These are phyloP conservation scores for Conomelus anceps DNA, from an alignment of 2,888 invertebrate species.

Conservation along the genomic window DNA sequence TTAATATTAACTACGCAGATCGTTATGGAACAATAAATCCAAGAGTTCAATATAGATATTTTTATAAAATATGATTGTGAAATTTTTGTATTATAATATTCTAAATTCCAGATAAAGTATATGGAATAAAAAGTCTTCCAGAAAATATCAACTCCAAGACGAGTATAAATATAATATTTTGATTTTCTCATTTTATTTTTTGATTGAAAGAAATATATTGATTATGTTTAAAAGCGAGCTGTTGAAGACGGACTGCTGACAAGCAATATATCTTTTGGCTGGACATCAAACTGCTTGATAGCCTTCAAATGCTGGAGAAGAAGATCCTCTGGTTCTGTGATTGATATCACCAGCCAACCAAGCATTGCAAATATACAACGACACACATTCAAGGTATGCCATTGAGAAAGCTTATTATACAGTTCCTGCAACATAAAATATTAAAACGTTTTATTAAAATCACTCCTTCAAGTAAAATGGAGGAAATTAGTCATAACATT, in stretches of 20 bases:
- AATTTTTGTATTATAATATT: no score
- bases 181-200: not conserved
- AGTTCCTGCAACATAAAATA: slow-evolving; percentile 10
- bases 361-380: slow-evolving; percentile 21
- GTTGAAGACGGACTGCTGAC: not conserved
- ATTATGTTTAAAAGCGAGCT: not conserved
- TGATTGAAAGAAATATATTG: not conserved
- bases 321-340: slow-evolving; percentile 16
- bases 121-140: not conserved
- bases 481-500: no score
- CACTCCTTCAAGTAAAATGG: no score
- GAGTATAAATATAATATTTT: not conserved
- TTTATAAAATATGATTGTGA: not conserved
- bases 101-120: no score
- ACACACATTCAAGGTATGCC: slow-evolving; percentile 18
- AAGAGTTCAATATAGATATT: not conserved
- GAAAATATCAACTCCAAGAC: not conserved
- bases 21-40: no score
- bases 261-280: slow-evolving; percentile 1
- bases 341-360: slow-evolving; percentile 21
- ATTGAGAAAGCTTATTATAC: slow-evolving; percentile 6
- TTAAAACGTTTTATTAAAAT: no score
- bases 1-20: not conserved
- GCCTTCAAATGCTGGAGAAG: slow-evolving; percentile 14
- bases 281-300: slow-evolving; percentile 16